These are phyloP conservation scores for Liposcelis brunnea DNA, from an alignment of 2,888 invertebrate genomes.

Conservation along the genomic window DNA sequence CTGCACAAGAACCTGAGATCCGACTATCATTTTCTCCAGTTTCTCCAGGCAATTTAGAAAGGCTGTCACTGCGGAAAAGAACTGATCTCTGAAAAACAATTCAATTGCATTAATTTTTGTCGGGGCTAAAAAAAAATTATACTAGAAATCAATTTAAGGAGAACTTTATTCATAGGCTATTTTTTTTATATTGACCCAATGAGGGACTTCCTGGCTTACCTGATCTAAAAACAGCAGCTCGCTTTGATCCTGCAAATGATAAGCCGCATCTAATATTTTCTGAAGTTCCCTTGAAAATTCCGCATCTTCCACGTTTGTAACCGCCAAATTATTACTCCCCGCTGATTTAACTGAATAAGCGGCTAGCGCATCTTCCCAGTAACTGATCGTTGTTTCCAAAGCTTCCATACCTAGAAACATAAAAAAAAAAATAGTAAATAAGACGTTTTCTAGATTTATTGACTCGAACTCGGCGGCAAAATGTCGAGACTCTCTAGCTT, in stretches of 20 bases:
- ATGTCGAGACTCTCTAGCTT: conserved; percentile 8
- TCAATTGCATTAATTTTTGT: conserved; percentile 12
- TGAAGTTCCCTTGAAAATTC: conserved; percentile 71
- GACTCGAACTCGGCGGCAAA: conserved; percentile 6
- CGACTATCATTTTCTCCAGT: conserved; percentile 27
- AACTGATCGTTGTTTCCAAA: conserved; percentile 75
- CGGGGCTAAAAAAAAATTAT: too few species aligned
- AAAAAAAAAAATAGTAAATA: background rate
- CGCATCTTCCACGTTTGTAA: conserved; percentile 45
- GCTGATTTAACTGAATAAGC: conserved; percentile 47
- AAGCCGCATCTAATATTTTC: conserved; percentile 40
- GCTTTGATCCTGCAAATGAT: conserved; percentile 45
- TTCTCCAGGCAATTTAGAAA: conserved; percentile 35
- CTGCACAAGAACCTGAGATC: conserved; percentile 52
- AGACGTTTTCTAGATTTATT: background rate
- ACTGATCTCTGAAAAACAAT: conserved; percentile 50
- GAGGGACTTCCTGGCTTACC: conserved; percentile 22
- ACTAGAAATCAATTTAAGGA: too few species aligned
- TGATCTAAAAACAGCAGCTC: conserved; percentile 72
- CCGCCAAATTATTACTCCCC: conserved; percentile 23
- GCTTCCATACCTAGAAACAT: conserved; percentile 76
- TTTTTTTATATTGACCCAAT: too few species aligned
- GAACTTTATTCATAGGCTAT: too few species aligned
- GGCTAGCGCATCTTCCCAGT: conserved; percentile 88
- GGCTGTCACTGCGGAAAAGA: conserved; percentile 59